Conservation (phyloP, 2,888 invertebrate genomes). For the Lymantria monacha region DNA sequence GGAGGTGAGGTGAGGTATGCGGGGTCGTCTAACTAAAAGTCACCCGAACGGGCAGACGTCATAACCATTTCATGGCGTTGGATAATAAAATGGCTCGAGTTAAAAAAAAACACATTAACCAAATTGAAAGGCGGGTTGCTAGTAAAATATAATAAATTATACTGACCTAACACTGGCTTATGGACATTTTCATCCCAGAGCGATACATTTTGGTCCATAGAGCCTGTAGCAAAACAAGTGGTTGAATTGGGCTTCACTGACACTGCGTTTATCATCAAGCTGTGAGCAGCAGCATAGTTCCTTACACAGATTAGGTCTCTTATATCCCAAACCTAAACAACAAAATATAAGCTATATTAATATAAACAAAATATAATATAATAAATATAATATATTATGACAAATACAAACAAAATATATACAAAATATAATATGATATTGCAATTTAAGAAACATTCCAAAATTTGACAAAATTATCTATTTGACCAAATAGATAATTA, state of each 20-base stretch:
- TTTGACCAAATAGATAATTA: too few relatives aligned
- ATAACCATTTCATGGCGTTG: too few relatives aligned
- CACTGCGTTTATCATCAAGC: slow-evolving; percentile 66
- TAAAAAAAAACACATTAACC: too few relatives aligned
- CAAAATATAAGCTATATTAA: slow-evolving; percentile 5
- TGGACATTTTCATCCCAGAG: slow-evolving; percentile 78
- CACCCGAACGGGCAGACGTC: too few relatives aligned
- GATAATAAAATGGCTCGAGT: too few relatives aligned
- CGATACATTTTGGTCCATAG: slow-evolving; percentile 76
- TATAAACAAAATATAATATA: background rate
- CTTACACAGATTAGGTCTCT: slow-evolving; percentile 66
- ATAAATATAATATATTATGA: background rate
- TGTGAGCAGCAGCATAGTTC: slow-evolving; percentile 75
- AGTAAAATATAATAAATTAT: background rate
- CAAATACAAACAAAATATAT: too few relatives aligned
- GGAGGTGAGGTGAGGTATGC: too few relatives aligned
- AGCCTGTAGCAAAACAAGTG: slow-evolving; percentile 77
- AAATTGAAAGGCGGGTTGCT: background rate
- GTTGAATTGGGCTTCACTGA: slow-evolving; percentile 71
- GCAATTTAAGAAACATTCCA: too few relatives aligned
- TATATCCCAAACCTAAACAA: slow-evolving; percentile 75
- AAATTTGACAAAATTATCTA: background rate
- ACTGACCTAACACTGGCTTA: slow-evolving; percentile 59
- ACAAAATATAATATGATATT: too few relatives aligned
- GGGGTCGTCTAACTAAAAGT: too few relatives aligned